Percentiles rank a stretch among this genome's conserved stretches.
Evolutionary conservation across 2,888 invertebrate genomes (phyloP).

Genomic region (Morpho achilles): DNA sequence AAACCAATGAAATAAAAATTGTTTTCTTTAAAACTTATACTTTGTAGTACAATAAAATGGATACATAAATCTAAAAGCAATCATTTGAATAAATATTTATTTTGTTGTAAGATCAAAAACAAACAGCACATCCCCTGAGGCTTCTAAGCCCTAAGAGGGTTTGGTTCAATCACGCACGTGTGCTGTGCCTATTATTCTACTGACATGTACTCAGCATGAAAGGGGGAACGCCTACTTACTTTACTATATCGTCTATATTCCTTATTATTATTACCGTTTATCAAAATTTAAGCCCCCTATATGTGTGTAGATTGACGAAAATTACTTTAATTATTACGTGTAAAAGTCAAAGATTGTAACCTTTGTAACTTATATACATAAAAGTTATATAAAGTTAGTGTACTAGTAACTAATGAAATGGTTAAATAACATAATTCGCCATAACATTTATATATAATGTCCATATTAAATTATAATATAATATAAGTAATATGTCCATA

Average conservation of each 20-base stretch:
- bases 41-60: neutral
- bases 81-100: constrained; percentile 19
- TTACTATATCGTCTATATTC: constrained; percentile 12
- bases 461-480: too few relatives aligned
- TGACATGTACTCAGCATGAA: constrained; percentile 25
- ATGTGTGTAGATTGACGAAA: too few relatives aligned
- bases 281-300: too few relatives aligned
- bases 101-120: constrained; percentile 26
- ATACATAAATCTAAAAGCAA: neutral
- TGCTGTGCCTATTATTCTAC: constrained; percentile 21
- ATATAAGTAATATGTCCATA: too few relatives aligned
- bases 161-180: constrained; percentile 28
- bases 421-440: neutral
- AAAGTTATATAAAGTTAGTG: too few relatives aligned
- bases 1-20: too few relatives aligned
- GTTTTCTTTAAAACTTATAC: too few relatives aligned
- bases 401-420: too few relatives aligned
- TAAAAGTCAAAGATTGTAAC: too few relatives aligned
- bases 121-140: constrained; percentile 24
- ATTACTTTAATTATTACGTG: too few relatives aligned
- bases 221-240: constrained; percentile 10
- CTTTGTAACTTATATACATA: too few relatives aligned
- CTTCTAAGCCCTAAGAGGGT: constrained; percentile 24
- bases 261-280: neutral
- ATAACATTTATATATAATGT: neutral